These are phyloP conservation scores for rat (Rattus norvegicus) DNA, from an alignment of 2,113 vertebrate species.

Conservation along the genomic window DNA sequence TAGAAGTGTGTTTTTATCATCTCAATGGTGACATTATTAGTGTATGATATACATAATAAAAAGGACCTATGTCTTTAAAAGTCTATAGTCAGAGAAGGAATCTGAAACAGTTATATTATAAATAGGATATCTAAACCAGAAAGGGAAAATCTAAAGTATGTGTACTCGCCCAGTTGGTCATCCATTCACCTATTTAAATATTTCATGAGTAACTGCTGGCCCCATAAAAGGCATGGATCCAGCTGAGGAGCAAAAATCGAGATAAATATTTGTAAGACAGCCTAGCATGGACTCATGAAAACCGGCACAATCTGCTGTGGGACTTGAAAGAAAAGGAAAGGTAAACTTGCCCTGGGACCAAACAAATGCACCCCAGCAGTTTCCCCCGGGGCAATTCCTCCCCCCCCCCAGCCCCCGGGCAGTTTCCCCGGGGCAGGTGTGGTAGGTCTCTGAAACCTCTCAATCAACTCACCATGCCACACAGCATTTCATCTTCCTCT, in stretches of 20 bases:
- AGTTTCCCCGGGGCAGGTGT: too few relatives aligned
- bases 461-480: neutral
- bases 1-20: conserved; percentile 15
- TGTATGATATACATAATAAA: neutral
- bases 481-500: neutral
- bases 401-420: too few relatives aligned
- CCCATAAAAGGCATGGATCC: neutral
- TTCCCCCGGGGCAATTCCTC: too few relatives aligned
- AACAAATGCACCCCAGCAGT: neutral
- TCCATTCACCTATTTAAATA: conserved; percentile 33
- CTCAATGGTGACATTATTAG: neutral
- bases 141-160: neutral
- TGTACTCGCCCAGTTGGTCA: neutral
- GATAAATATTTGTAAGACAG: neutral
- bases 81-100: neutral
- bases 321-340: conserved; percentile 43
- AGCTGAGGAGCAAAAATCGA: conserved; percentile 15
- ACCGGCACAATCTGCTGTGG: neutral
- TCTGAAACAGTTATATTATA: conserved; percentile 6
- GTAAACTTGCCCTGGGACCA: neutral
- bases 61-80: neutral
- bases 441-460: neutral
- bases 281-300: neutral
- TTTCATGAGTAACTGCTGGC: conserved; percentile 8
- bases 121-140: neutral